Base-by-base conservation (phyloP, 2,797 vertebrate genomes). In the Orestias chungarensis region DNA sequence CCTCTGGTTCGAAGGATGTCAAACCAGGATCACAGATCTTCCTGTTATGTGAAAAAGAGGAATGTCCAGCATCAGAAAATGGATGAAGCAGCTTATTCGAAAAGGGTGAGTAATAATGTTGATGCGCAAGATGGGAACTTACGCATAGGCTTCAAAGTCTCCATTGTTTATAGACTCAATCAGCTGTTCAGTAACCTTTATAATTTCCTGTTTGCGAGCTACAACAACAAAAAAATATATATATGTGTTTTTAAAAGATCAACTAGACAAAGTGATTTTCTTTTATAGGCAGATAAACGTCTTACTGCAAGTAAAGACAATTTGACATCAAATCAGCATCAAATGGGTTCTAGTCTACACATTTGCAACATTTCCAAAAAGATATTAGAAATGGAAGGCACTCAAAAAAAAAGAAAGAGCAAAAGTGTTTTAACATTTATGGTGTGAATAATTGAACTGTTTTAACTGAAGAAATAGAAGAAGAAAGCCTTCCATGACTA, bases 81-180 rank as follows among this genome's bases (percentile, higher is more conserved):
- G 1, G 64, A 6, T n/a, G 25, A 33, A 47, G 9, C 6, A 64
- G 43, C 71, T 44, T 6, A 3, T 49, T 8, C 20, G 2, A 14
- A 3, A 38, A 40, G 31, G 17, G 66, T 11, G 15, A 5, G 66
- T 38, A 25, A 64, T 11, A 33, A 6, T 35, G 44, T 66, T 25
- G n/a, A 10, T 10, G 33, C 3, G 70, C 6, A 23, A 7, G 17
- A 44, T 64, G 44, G 14, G 46, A 83, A 97, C 96, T 95, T 91
- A 96, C 96, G 96, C 96, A 0, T 98, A 98, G 77, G 96, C 94
- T 86, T 98, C 97, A 81, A 99, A 99, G 93, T 98, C 97, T 0
- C 97, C 97, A 2, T 97, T 99, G 93, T 98, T 98, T 92, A 95
- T 95, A 15, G 94, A 94, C 79, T 95, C 94, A 46, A 95, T 95